phyloP scores from a whole-genome alignment of 2,797 vertebrate species.

The Pristis pectinata region DNA sequence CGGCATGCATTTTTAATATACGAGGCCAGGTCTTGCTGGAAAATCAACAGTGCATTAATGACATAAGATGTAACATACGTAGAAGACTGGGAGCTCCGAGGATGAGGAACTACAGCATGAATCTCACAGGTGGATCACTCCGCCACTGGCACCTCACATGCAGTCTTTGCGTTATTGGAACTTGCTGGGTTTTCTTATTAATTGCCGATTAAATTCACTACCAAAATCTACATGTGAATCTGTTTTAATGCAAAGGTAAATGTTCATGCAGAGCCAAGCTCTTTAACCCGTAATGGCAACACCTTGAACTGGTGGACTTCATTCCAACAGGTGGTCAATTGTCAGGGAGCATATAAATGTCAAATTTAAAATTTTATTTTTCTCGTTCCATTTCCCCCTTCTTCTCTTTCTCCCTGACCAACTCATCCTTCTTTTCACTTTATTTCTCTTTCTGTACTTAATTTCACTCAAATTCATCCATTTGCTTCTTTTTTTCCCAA shows the following conservation, averaged over 20 bases:
- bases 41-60: not conserved
- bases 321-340: not conserved
- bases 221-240: not conserved
- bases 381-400: no score
- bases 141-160: not conserved
- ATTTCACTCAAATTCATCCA: no score
- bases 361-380: no score
- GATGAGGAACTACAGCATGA: not conserved
- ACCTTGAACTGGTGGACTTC: not conserved
- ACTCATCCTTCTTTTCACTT: no score
- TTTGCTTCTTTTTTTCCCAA: no score
- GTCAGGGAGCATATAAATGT: not conserved
- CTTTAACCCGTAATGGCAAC: not conserved
- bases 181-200: not conserved
- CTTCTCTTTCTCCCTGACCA: no score
- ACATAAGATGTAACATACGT: not conserved
- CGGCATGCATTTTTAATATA: not conserved
- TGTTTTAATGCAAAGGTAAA: not conserved
- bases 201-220: not conserved
- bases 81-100: not conserved
- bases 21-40: not conserved
- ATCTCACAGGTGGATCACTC: not conserved
- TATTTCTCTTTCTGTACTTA: no score
- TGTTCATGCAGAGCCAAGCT: not conserved
- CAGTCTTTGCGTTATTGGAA: not conserved